Base-by-base conservation (phyloP, 2,797 vertebrate species). In the Synaphobranchus kaupii region DNA sequence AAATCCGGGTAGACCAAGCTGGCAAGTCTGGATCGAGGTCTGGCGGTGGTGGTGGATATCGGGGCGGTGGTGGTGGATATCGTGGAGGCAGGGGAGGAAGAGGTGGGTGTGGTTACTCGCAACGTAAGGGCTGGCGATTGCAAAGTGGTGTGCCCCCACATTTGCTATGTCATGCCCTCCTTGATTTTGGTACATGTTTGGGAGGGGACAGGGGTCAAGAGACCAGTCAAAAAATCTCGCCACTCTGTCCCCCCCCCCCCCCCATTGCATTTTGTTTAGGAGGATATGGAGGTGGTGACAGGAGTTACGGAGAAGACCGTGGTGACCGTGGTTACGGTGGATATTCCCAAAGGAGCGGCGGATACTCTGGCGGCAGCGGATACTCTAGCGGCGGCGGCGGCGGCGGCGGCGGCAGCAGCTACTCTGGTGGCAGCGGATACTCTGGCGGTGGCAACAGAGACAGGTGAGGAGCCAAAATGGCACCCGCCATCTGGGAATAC, bases 1-100 rank as follows among this genome's bases (percentile, higher is more conserved):
- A 97, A 5, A 99, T 99, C 88, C 96, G 98, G 5, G 98, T 99
- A 0, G 98, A 99, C 73, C 98, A 99, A 91, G 98, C 98, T 0
- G 98, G 98, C 0, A 99, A 99, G 82, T 96, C 96, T 0, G 97
- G 98, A 96, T 7, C 95, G 95, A 15, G 97, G 20, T 60, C 92
- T 0, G 92, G 93, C 0, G 95, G 39, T 39, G 39, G 39, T 2
- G 39, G 96, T 0, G 91, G 93, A 0, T 90, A 88, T 6, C 88
- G 92, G 0, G 92, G 90, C 13, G 89, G 39, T 39, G 39, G n/a
- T n/a, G n/a, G 97, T 6, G 96, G 97, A 39, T 39, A 39, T 39
- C 39, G 39, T 1, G 39, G 39, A 2, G 39, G 3, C 17, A 89
- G 98, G 80, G 97, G 71, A 34, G 68, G 97, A 0, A 92, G 96